Percentiles rank a stretch among this genome's conserved stretches.
Evolutionary conservation across 1,140 invertebrate species (phyloP).

Genomic region (Zaprionus capensis): DNA sequence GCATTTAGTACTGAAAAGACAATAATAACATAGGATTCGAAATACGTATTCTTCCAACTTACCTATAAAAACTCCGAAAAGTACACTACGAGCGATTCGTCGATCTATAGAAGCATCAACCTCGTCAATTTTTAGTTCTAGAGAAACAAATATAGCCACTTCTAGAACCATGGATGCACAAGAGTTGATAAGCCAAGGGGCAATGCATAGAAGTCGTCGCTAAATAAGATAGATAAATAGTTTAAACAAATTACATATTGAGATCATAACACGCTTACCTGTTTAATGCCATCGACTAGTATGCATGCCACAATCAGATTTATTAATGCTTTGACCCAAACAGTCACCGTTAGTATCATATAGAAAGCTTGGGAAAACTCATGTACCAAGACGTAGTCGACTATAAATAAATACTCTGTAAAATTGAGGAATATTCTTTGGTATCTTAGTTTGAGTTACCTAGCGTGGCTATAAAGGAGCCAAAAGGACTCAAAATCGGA

Average conservation of each 20-base stretch:
- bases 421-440: neutral
- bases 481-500: conserved; percentile 65
- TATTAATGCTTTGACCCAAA: conserved; percentile 79
- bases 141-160: conserved; percentile 68
- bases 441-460: conserved; percentile 41
- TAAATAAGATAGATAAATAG: conserved; percentile 1
- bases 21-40: neutral
- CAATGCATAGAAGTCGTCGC: conserved; percentile 80
- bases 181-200: conserved; percentile 78
- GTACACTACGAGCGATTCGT: conserved; percentile 70
- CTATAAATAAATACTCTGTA: conserved; percentile 32
- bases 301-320: conserved; percentile 76
- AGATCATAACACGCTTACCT: conserved; percentile 45
- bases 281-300: conserved; percentile 79
- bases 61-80: conserved; percentile 79
- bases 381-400: conserved; percentile 75
- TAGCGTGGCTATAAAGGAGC: conserved; percentile 62
- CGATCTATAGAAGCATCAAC: conserved; percentile 76
- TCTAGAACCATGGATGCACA: conserved; percentile 69
- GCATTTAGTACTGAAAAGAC: conserved; percentile 64
- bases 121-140: conserved; percentile 79
- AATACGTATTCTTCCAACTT: neutral
- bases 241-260: neutral
- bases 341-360: conserved; percentile 74
- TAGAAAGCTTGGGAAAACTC: conserved; percentile 81